Evolutionary conservation across 1,140 invertebrate species (phyloP).

Genomic region (Pomacea maculata): DNA sequence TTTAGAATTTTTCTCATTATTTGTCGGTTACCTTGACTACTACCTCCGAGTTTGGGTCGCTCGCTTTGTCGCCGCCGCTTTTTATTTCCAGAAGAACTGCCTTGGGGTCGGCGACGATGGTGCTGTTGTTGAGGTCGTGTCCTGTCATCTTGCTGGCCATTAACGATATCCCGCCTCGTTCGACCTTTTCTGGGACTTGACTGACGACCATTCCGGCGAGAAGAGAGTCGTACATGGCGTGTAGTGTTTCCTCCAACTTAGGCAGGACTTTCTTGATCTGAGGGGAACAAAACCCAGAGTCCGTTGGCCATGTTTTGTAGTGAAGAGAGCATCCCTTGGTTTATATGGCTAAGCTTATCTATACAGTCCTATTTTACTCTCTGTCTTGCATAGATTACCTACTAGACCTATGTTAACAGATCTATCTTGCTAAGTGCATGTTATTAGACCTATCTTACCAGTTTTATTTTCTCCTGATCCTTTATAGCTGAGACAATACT

Average conservation of each 20-base stretch:
- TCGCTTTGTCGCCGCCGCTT: not conserved
- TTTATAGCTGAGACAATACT: not conserved
- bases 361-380: too few relatives aligned
- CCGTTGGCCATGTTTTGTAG: not conserved
- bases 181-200: too few relatives aligned
- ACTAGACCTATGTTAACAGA: too few relatives aligned
- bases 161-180: too few relatives aligned
- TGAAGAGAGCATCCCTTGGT: not conserved
- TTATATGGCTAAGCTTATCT: too few relatives aligned
- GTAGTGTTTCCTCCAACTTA: too few relatives aligned
- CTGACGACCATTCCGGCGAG: too few relatives aligned
- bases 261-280: too few relatives aligned
- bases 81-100: not conserved
- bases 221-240: too few relatives aligned
- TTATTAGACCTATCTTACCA: not conserved
- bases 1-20: too few relatives aligned
- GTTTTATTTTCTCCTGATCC: not conserved
- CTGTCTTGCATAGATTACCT: too few relatives aligned
- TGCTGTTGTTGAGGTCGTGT: not conserved
- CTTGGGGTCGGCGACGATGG: not conserved
- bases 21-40: not conserved
- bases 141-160: not conserved
- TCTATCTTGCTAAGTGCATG: not conserved
- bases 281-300: too few relatives aligned
- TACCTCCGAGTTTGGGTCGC: not conserved